Evolutionary conservation across 2,113 vertebrate species (phyloP).

Genomic region (Noturus placidus): DNA sequence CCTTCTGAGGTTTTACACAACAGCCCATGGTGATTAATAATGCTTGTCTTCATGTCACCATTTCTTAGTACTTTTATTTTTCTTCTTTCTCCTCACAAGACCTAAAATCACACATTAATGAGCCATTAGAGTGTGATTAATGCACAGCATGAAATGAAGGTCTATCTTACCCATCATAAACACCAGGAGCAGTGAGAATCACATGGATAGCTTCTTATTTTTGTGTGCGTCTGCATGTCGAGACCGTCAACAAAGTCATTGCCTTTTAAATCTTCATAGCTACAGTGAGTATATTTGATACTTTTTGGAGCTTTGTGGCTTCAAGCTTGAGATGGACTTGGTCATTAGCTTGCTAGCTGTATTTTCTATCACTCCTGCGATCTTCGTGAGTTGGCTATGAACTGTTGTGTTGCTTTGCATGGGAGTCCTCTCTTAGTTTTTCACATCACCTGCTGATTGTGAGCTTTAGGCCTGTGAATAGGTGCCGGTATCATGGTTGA

Average conservation of each 20-base stretch:
- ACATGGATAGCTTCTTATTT: background rate
- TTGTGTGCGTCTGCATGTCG: background rate
- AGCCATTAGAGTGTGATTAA: background rate
- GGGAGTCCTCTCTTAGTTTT: background rate
- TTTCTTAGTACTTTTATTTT: background rate
- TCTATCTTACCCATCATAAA: background rate
- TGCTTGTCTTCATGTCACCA: background rate
- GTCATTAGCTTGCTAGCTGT: background rate
- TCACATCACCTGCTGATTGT: background rate
- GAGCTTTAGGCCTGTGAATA: background rate
- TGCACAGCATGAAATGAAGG: conserved; percentile 1
- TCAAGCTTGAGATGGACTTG: background rate
- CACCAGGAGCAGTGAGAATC: background rate
- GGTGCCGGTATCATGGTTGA: background rate
- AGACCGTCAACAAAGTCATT: background rate
- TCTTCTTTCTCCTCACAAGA: background rate
- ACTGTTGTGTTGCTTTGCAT: background rate
- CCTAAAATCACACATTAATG: conserved; percentile 20
- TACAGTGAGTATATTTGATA: background rate
- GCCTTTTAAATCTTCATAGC: background rate
- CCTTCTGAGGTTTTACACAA: background rate
- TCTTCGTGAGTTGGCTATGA: background rate
- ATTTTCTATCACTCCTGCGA: background rate
- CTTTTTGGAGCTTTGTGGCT: background rate
- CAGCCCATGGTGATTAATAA: conserved; percentile 9